A percentile compares a stretch with the other conserved stretches of the same genome.
phyloP scores from a whole-genome alignment of 2,113 vertebrate genomes.

The Cottus gobio region DNA sequence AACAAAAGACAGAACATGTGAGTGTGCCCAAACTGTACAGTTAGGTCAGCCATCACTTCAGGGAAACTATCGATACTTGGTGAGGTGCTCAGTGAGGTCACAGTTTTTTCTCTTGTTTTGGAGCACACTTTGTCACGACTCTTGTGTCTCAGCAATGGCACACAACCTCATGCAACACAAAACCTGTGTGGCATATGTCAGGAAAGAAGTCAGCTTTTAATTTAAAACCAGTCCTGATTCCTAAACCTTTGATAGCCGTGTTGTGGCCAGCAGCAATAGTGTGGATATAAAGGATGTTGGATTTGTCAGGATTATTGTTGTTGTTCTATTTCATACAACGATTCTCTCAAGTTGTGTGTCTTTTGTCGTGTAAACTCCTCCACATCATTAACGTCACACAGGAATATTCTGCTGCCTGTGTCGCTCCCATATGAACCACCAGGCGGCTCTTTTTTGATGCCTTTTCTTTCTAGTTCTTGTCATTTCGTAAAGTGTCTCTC shows the following conservation, averaged over 20 bases:
- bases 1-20: slow-evolving; percentile 24
- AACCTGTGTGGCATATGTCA: slow-evolving; percentile 25
- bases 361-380: background rate
- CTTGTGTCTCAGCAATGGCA: slow-evolving; percentile 10
- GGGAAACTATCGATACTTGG: slow-evolving; percentile 47
- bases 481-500: slow-evolving; percentile 10
- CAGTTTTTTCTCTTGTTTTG: no score
- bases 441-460: slow-evolving; percentile 3
- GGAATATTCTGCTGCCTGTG: background rate
- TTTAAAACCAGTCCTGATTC: slow-evolving; percentile 27
- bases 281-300: background rate
- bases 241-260: background rate
- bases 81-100: no score
- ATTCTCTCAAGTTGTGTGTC: background rate
- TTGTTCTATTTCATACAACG: background rate
- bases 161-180: slow-evolving; percentile 33
- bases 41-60: slow-evolving; percentile 40
- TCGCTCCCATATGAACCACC: slow-evolving; percentile 6
- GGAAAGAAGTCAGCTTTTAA: slow-evolving; percentile 19
- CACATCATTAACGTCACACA: background rate
- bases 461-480: slow-evolving; percentile 22
- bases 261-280: background rate
- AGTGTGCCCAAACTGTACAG: slow-evolving; percentile 5
- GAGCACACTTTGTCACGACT: no score
- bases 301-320: background rate